phyloP scores from a whole-genome alignment of 1,140 invertebrate species.

The Lethrus apterus region DNA sequence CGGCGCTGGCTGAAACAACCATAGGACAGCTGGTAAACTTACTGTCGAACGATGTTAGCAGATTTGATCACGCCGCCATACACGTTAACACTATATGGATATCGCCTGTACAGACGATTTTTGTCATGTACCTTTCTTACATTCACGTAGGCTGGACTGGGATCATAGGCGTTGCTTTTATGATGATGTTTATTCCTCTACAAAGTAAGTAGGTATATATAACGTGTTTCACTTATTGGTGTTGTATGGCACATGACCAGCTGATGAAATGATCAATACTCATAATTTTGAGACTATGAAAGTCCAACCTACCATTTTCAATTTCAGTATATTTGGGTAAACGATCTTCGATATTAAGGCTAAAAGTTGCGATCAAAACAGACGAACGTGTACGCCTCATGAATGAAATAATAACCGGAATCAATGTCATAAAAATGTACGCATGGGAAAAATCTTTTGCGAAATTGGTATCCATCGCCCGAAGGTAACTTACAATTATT shows the following conservation, averaged over 20 bases:
- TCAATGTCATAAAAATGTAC: constrained; percentile 81
- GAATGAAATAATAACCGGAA: constrained; percentile 73
- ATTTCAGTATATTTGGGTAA: constrained; percentile 59
- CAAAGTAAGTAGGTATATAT: constrained; percentile 69
- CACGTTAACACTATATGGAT: constrained; percentile 63
- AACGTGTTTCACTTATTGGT: no score
- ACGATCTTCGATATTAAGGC: constrained; percentile 49
- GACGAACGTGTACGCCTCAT: constrained; percentile 77
- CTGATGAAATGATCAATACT: no score
- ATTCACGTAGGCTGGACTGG: constrained; percentile 60
- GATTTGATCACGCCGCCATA: constrained; percentile 59
- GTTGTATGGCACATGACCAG: no score
- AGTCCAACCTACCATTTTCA: not conserved
- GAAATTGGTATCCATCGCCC: constrained; percentile 48
- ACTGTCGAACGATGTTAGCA: constrained; percentile 74
- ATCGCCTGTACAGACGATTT: constrained; percentile 67
- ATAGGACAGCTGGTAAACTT: constrained; percentile 82
- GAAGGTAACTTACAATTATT: constrained; percentile 53
- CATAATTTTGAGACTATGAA: no score
- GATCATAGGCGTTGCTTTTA: constrained; percentile 67
- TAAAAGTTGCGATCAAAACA: constrained; percentile 53
- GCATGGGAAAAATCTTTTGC: constrained; percentile 76
- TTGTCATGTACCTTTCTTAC: constrained; percentile 71
- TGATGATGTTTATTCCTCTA: constrained; percentile 74
- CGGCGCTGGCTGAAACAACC: constrained; percentile 69